Percentiles rank a stretch among this genome's conserved stretches.
phyloP scores from a whole-genome alignment of 1,140 invertebrate genomes.

The Lethrus apterus region DNA sequence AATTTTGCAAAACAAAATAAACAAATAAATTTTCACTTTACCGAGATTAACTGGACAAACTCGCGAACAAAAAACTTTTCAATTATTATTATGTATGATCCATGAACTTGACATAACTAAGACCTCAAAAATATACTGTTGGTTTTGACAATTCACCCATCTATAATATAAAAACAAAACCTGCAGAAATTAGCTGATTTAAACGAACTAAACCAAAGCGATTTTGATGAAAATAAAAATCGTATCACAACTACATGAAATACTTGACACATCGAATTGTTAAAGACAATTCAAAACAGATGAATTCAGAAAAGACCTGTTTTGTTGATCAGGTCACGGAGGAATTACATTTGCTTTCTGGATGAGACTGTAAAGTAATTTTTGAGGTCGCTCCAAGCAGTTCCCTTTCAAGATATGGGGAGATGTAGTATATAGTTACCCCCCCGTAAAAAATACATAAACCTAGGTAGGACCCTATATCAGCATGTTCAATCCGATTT shows the following conservation, averaged over 20 bases:
- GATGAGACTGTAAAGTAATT: slow-evolving; percentile 43
- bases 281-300: slow-evolving; percentile 37
- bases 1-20: too few relatives aligned
- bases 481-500: slow-evolving; percentile 13
- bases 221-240: background rate
- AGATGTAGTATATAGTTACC: slow-evolving; percentile 17
- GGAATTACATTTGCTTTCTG: slow-evolving; percentile 40
- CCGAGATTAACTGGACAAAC: too few relatives aligned
- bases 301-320: slow-evolving; percentile 40
- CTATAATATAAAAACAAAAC: slow-evolving; percentile 5
- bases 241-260: background rate
- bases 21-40: too few relatives aligned
- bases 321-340: slow-evolving; percentile 30
- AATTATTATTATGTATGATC: too few relatives aligned
- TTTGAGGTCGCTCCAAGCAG: slow-evolving; percentile 41
- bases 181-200: slow-evolving; percentile 9
- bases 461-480: slow-evolving; percentile 36
- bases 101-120: slow-evolving; percentile 18
- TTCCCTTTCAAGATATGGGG: slow-evolving; percentile 19
- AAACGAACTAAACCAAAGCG: background rate
- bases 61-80: too few relatives aligned
- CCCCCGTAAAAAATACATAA: slow-evolving; percentile 18
- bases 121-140: slow-evolving; percentile 43
- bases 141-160: slow-evolving; percentile 41
- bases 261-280: slow-evolving; percentile 29